Base-by-base conservation (phyloP, 2,113 vertebrate species). In the Tor tambroides region DNA sequence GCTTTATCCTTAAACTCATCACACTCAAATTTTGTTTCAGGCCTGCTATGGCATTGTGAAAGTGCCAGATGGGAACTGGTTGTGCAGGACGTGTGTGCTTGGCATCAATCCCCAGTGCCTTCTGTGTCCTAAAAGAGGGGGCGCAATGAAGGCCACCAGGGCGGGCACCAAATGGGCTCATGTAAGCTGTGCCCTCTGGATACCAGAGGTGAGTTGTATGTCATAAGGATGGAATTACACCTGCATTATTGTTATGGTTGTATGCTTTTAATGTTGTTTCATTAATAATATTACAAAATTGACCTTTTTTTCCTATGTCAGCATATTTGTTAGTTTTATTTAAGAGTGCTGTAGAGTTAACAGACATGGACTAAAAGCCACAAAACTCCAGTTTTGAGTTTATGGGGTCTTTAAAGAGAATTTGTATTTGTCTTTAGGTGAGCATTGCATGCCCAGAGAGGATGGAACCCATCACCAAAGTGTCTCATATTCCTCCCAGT, bases 391-490 rank as follows among this genome's bases (percentile, higher is more conserved):
- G 19, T 38, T 72, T 41, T 49, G 23, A 77, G 26, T 7, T 76
- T 17, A 76, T 23, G 19, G 26, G 35, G 5, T 32, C 10, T 14
- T 28, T 23, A 77, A 78, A 10, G 12, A 14, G 8, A 17, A 77
- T 41, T 41, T 74, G n/a, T 75, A 88, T 61, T 67, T 56, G 32
- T 26, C 19, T 86, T n/a, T 87, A 99, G 98, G 98, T 99, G 83
- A 99, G 97, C 93, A 99, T 99, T 65, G 98, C 97, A 41, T 99
- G 97, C 91, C 98, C 98, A 4, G 98, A 99, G 92, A 96, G 98
- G 89, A 99, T 99, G 98, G 98, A 99, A 90, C 98, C 98, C 59
- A 97, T 99, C 93, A 99, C 98, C 51, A 99, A 99, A 93, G 95
- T 99, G 59, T 99, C 98, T 86, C 98, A 99, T 91, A 98, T 99